Evolutionary conservation across 2,888 invertebrate genomes (phyloP).

Genomic region (Brachypalpus laphriformis): DNA sequence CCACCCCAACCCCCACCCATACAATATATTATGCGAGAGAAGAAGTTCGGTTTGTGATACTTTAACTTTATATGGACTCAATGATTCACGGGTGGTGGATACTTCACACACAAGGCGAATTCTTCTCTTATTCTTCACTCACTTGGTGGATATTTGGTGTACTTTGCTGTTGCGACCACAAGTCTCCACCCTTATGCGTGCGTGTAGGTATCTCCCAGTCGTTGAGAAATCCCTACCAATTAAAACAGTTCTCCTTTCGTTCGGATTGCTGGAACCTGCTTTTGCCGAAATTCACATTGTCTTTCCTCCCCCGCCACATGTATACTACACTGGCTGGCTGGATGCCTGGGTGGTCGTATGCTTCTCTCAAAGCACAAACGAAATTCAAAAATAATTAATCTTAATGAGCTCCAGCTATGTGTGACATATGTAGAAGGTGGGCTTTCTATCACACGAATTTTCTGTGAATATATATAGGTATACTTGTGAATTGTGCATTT

Average conservation of each 20-base stretch:
- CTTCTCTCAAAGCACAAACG: slow-evolving; percentile 51
- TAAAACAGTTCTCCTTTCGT: slow-evolving; percentile 72
- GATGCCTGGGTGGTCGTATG: not conserved
- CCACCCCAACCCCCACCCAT: not conserved
- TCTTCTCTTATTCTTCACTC: slow-evolving; percentile 69
- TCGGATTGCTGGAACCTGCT: slow-evolving; percentile 60
- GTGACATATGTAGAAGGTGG: slow-evolving; percentile 72
- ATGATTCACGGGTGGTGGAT: slow-evolving; percentile 52
- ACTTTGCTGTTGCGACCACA: slow-evolving; percentile 60
- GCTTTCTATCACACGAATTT: slow-evolving; percentile 43
- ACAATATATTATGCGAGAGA: slow-evolving; percentile 66
- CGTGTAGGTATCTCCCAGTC: slow-evolving; percentile 69
- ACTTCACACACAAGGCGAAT: slow-evolving; percentile 68
- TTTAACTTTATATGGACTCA: slow-evolving; percentile 74
- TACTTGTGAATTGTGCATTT: slow-evolving; percentile 50
- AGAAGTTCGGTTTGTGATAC: slow-evolving; percentile 73
- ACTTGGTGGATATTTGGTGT: slow-evolving; percentile 47
- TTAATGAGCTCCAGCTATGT: slow-evolving; percentile 69
- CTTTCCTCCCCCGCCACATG: slow-evolving; percentile 8
- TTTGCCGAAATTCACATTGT: slow-evolving; percentile 70
- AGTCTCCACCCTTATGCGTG: slow-evolving; percentile 75
- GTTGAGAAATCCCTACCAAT: slow-evolving; percentile 72
- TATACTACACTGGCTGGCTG: not conserved
- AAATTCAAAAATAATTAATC: slow-evolving; percentile 72
- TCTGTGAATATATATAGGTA: not conserved